phyloP scores from a whole-genome alignment of 2,113 vertebrate genomes.

The Bolborhynchus lineola region DNA sequence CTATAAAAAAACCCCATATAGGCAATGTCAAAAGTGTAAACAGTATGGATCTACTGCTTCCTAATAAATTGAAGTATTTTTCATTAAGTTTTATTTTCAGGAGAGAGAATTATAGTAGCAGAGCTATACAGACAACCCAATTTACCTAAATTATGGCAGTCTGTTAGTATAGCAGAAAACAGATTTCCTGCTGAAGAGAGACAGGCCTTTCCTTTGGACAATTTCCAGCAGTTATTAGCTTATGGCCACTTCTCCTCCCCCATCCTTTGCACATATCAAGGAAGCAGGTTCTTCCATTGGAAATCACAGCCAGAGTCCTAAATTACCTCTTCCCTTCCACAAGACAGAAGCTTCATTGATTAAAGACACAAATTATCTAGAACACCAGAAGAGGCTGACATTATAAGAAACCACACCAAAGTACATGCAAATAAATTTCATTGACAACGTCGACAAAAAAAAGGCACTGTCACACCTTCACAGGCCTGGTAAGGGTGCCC shows the following conservation, averaged over 20 bases:
- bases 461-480: background rate
- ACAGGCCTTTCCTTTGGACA: background rate
- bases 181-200: background rate
- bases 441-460: background rate
- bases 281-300: background rate
- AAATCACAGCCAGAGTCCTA: background rate
- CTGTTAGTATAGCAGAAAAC: background rate
- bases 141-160: background rate
- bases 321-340: background rate
- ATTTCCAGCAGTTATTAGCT: background rate
- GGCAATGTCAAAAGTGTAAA: background rate
- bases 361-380: background rate
- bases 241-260: background rate
- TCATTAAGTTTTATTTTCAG: background rate
- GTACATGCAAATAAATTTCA: background rate
- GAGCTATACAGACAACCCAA: background rate
- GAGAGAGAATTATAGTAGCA: background rate
- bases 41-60: background rate
- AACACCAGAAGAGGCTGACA: background rate
- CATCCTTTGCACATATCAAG: background rate
- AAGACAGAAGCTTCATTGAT: background rate
- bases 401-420: background rate
- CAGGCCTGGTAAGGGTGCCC: background rate
- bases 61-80: background rate
- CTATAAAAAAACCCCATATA: background rate